Percentiles rank a stretch among this genome's conserved stretches.
Evolutionary conservation across 2,888 invertebrate genomes (phyloP).

Genomic region (Scelioninae gen. 2): DNA sequence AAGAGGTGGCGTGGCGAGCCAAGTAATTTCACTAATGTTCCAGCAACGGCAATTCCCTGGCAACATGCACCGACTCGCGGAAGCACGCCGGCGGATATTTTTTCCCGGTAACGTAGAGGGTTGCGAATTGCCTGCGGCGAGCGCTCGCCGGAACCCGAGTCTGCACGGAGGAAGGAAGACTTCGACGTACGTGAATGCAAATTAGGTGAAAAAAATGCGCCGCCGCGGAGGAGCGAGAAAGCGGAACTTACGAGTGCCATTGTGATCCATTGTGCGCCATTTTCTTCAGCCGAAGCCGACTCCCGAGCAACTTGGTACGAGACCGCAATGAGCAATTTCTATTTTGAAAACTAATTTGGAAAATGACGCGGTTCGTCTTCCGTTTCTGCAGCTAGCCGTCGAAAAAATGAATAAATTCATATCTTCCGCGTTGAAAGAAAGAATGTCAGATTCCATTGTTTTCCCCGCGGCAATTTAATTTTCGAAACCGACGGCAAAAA

Average conservation of each 20-base stretch:
- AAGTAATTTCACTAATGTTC: conserved; percentile 57
- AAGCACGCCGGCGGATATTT: conserved; percentile 41
- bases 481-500: too few species aligned
- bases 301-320: conserved; percentile 5
- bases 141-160: conserved; percentile 37
- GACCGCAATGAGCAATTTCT: conserved; percentile 28
- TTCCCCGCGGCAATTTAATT: too few species aligned
- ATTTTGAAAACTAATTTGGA: conserved; percentile 20
- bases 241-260: conserved; percentile 42
- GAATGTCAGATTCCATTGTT: too few species aligned
- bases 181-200: conserved; percentile 53
- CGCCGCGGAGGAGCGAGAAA: conserved; percentile 30
- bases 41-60: conserved; percentile 35
- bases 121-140: conserved; percentile 37
- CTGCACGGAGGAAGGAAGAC: conserved; percentile 39
- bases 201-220: conserved; percentile 48
- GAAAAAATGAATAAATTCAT: neutral
- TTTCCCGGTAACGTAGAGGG: conserved; percentile 44
- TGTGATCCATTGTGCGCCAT: conserved; percentile 45
- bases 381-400: neutral
- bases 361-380: conserved; percentile 3
- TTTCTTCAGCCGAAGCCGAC: conserved; percentile 25
- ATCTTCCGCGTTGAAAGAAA: too few species aligned
- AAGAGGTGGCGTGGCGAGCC: conserved; percentile 24
- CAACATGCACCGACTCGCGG: conserved; percentile 29